Conservation (phyloP, 2,797 vertebrate species). For the Parauchenoglanis punctatus region DNA sequence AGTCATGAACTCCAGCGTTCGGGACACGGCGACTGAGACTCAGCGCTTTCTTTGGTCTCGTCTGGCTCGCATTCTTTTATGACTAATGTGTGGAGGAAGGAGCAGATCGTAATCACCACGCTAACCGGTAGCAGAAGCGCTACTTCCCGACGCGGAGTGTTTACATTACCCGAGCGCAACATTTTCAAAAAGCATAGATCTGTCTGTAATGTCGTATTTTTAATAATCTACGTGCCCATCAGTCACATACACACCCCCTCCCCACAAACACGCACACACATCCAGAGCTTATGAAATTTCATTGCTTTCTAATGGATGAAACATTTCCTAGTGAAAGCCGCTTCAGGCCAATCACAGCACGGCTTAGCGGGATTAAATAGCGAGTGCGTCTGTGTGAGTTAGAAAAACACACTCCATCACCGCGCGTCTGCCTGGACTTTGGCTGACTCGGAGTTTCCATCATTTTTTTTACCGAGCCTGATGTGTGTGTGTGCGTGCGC, state of each 20-base stretch:
- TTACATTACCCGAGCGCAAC: slow-evolving; percentile 31
- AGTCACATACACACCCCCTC: background rate
- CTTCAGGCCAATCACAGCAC: slow-evolving; percentile 41
- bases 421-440: slow-evolving; percentile 51
- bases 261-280: slow-evolving; percentile 7
- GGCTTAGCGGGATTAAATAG: slow-evolving; percentile 41
- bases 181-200: slow-evolving; percentile 44
- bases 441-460: slow-evolving; percentile 50
- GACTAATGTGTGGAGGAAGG: slow-evolving; percentile 15
- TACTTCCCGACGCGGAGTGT: slow-evolving; percentile 11
- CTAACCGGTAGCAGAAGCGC: slow-evolving; percentile 32
- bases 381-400: slow-evolving; percentile 26
- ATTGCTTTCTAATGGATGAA: slow-evolving; percentile 34
- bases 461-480: slow-evolving; percentile 14
- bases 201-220: slow-evolving; percentile 30
- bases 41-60: background rate
- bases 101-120: slow-evolving; percentile 20
- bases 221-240: slow-evolving; percentile 24
- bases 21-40: slow-evolving; percentile 6
- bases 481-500: background rate
- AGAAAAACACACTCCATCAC: slow-evolving; percentile 51
- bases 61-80: background rate
- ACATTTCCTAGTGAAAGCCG: slow-evolving; percentile 27
- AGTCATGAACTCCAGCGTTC: slow-evolving; percentile 3
- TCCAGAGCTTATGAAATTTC: slow-evolving; percentile 19